Percentiles rank a stretch among this genome's conserved stretches.
Evolutionary conservation across 2,113 vertebrate genomes (phyloP).

Genomic region (Mirounga angustirostris): DNA sequence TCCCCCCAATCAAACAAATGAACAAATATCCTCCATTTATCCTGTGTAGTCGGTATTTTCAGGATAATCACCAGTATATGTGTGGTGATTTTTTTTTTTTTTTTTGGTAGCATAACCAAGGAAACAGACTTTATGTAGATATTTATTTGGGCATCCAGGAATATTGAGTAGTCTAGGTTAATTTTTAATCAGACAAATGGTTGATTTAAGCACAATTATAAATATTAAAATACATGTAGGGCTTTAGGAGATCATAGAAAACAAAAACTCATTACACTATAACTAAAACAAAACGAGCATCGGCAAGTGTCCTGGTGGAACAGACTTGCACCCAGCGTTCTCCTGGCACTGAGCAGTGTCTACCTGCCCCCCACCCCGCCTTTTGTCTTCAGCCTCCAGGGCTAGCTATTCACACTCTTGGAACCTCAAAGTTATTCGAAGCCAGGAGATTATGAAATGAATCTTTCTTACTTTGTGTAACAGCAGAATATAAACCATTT

Average conservation of each 20-base stretch:
- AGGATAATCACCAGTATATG: background rate
- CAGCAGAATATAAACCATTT: background rate
- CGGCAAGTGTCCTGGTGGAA: background rate
- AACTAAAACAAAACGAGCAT: background rate
- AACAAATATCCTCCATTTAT: background rate
- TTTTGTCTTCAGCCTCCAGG: background rate
- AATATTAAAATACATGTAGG: background rate
- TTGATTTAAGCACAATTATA: background rate
- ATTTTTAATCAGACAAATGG: background rate
- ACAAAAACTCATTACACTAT: background rate
- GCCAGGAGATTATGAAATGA: background rate
- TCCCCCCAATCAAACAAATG: background rate
- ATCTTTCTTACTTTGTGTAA: background rate
- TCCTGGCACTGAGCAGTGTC: background rate
- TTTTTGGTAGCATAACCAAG: background rate
- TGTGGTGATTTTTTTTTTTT: background rate
- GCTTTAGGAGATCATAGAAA: background rate
- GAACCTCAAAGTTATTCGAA: background rate
- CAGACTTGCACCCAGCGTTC: fast-evolving
- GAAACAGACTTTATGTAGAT: background rate
- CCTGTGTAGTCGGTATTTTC: background rate
- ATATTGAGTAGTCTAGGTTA: background rate
- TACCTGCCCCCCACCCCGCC: no score
- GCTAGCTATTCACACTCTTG: background rate
- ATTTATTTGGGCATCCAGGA: background rate